These are phyloP conservation scores for Macrocentrus cingulum DNA, from an alignment of 1,140 invertebrate species.

Conservation along the genomic window DNA sequence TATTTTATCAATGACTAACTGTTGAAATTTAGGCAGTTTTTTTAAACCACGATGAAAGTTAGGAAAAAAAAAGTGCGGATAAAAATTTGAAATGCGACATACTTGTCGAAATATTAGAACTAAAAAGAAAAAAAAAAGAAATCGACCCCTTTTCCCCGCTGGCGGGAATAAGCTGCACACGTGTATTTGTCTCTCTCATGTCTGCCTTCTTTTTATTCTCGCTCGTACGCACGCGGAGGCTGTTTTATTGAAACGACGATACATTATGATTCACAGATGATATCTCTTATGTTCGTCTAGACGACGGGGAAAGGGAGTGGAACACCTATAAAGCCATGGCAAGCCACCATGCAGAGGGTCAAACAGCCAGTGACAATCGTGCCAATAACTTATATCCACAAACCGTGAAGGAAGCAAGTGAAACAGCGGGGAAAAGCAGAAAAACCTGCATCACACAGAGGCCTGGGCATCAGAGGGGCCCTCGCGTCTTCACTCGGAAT, in stretches of 20 bases:
- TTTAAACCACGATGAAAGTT: too few species aligned
- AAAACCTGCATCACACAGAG: too few species aligned
- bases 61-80: too few species aligned
- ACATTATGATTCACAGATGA: slow-evolving; percentile 56
- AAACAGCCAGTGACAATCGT: slow-evolving; percentile 11
- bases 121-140: too few species aligned
- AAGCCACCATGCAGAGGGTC: slow-evolving; percentile 5
- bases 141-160: too few species aligned
- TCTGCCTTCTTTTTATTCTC: neutral
- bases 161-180: too few species aligned
- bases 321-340: slow-evolving; percentile 44
- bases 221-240: slow-evolving; percentile 34
- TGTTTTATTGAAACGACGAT: slow-evolving; percentile 52
- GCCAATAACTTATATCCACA: neutral
- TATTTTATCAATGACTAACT: too few species aligned
- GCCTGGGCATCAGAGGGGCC: neutral
- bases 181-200: neutral
- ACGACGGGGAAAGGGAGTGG: slow-evolving; percentile 42
- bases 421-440: too few species aligned
- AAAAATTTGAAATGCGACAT: too few species aligned
- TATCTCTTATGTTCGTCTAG: slow-evolving; percentile 56
- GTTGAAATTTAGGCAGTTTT: too few species aligned
- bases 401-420: neutral
- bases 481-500: slow-evolving; percentile 43
- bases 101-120: too few species aligned